phyloP scores from a whole-genome alignment of 2,888 invertebrate genomes.

The Allophyes oxyacanthae region DNA sequence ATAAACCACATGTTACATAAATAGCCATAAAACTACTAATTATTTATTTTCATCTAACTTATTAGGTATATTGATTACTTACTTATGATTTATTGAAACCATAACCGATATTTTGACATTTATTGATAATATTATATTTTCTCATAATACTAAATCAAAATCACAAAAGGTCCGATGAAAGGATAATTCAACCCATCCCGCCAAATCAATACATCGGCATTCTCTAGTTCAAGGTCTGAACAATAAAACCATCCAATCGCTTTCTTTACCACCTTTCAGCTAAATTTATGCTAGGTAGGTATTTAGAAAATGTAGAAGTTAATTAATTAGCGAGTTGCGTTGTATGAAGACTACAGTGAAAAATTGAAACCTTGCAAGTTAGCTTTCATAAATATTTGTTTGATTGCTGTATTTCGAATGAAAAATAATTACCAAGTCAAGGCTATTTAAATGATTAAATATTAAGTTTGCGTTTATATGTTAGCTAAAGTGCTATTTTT shows the following conservation, averaged over 20 bases:
- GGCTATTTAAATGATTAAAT: constrained; percentile 11
- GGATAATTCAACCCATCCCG: constrained; percentile 11
- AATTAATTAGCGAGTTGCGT: constrained; percentile 9
- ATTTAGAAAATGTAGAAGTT: constrained; percentile 27
- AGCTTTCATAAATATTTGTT: constrained; percentile 22
- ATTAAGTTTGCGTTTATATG: constrained; percentile 23
- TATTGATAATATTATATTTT: too few relatives aligned
- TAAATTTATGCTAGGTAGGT: constrained; percentile 30
- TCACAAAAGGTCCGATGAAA: background rate
- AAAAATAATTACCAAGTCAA: constrained; percentile 32
- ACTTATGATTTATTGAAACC: too few relatives aligned
- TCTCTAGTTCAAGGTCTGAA: constrained; percentile 47
- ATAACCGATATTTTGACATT: background rate
- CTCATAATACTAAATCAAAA: too few relatives aligned
- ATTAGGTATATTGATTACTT: too few relatives aligned
- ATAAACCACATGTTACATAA: too few relatives aligned
- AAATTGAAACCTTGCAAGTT: constrained; percentile 25
- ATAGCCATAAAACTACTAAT: too few relatives aligned
- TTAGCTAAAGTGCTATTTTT: constrained; percentile 12
- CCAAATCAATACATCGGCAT: constrained; percentile 42
- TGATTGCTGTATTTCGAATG: constrained; percentile 22
- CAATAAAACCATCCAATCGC: constrained; percentile 26
- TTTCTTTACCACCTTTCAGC: constrained; percentile 25
- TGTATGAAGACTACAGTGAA: background rate
- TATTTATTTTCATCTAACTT: too few relatives aligned